These are phyloP conservation scores for Pogona vitticeps DNA, from an alignment of 2,113 vertebrate genomes.

Conservation along the genomic window DNA sequence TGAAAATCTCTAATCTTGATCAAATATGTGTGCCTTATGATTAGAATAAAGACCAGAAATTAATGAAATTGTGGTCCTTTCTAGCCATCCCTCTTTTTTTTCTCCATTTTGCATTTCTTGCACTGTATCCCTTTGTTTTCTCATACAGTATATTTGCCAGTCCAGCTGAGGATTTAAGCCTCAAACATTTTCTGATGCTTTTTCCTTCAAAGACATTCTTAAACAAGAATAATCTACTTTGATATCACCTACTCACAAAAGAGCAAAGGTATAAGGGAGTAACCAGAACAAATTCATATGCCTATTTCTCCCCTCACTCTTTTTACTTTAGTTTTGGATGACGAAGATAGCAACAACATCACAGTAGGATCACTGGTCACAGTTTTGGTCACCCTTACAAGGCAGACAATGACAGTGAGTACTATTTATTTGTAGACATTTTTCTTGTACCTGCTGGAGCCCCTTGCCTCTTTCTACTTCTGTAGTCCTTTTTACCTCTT, in stretches of 20 bases:
- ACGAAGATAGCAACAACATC: slow-evolving; percentile 98
- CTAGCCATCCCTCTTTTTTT: neutral
- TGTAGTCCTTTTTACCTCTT: too few species aligned
- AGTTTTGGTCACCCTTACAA: slow-evolving; percentile 90
- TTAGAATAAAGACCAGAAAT: neutral
- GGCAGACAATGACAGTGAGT: slow-evolving; percentile 94
- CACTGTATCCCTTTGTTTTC: neutral
- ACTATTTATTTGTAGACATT: slow-evolving; percentile 17
- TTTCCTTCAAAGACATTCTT: slow-evolving; percentile 23
- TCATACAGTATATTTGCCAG: neutral
- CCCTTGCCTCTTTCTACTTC: neutral
- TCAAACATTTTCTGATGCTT: neutral
- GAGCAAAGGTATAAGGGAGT: neutral
- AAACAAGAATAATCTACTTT: neutral
- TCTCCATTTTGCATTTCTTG: neutral
- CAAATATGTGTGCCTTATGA: neutral
- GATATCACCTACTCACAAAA: neutral
- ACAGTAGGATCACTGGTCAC: slow-evolving; percentile 97
- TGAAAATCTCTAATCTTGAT: neutral
- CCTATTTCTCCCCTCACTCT: slow-evolving; percentile 24
- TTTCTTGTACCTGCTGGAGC: neutral
- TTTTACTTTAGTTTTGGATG: slow-evolving; percentile 87
- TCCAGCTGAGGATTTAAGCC: neutral
- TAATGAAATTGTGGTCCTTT: neutral
- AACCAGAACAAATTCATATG: slow-evolving; percentile 15